Evolutionary conservation across 2,888 invertebrate species (phyloP).

Genomic region (Eudemis profundana): DNA sequence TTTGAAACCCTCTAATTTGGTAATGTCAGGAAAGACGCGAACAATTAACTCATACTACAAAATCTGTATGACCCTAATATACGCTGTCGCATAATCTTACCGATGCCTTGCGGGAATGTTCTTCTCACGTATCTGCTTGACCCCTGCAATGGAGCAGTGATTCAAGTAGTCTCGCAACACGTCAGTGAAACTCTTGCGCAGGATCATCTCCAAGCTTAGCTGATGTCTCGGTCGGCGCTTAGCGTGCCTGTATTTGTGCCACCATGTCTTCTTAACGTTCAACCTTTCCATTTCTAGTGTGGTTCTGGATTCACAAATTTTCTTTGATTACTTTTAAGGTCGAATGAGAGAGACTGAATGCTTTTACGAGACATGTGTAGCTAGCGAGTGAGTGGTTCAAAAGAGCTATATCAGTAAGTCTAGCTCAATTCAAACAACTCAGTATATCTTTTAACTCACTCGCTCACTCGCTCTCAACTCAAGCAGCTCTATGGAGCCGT

Average conservation of each 20-base stretch:
- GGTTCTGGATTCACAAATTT: not conserved
- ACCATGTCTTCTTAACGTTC: constrained; percentile 49
- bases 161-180: constrained; percentile 63
- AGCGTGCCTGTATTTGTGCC: constrained; percentile 56
- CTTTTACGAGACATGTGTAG: no score
- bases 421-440: no score
- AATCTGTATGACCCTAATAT: not conserved
- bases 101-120: constrained; percentile 50
- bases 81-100: constrained; percentile 49
- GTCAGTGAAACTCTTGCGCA: constrained; percentile 63
- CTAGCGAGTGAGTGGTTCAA: no score
- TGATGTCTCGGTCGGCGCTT: constrained; percentile 48
- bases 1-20: not conserved
- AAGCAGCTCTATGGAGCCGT: no score
- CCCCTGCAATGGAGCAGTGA: constrained; percentile 61
- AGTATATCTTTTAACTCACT: no score
- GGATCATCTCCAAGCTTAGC: constrained; percentile 63
- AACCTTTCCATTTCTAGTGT: constrained; percentile 30
- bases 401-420: no score
- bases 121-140: constrained; percentile 57
- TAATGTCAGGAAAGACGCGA: no score
- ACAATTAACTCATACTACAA: no score
- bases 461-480: no score
- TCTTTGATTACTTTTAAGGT: no score
- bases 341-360: no score